Evolutionary conservation across 2,113 vertebrate species (phyloP).

Genomic region (Rhinolophus sinicus): DNA sequence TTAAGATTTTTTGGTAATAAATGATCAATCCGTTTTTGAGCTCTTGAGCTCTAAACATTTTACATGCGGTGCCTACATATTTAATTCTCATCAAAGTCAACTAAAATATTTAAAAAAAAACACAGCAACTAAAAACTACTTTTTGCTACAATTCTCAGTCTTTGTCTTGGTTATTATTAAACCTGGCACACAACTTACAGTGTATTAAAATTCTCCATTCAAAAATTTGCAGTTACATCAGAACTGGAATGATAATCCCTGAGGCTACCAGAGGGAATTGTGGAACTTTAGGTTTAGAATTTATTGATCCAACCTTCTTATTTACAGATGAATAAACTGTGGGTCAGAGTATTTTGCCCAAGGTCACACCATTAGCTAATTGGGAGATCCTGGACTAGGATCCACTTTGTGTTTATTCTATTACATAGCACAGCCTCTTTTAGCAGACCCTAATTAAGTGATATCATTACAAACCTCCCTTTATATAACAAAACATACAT

Average conservation of each 20-base stretch:
- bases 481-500: neutral
- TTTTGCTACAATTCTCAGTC: neutral
- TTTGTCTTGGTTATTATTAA: neutral
- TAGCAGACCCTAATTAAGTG: neutral
- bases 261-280: neutral
- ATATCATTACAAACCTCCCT: neutral
- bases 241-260: neutral
- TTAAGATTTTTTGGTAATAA: neutral
- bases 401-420: neutral
- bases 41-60: neutral
- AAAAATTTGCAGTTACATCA: neutral
- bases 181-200: neutral
- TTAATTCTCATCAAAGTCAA: neutral
- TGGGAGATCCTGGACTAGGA: neutral
- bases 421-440: neutral
- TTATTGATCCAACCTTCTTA: constrained; percentile 21
- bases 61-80: neutral
- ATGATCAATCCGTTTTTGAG: neutral
- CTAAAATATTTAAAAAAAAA: neutral
- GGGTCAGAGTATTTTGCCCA: constrained; percentile 1
- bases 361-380: constrained; percentile 32
- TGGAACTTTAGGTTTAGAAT: neutral
- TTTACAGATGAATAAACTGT: neutral
- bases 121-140: neutral
- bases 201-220: neutral